These are phyloP conservation scores for Napeogenes sylphis DNA, from an alignment of 2,888 invertebrate species.

Conservation along the genomic window DNA sequence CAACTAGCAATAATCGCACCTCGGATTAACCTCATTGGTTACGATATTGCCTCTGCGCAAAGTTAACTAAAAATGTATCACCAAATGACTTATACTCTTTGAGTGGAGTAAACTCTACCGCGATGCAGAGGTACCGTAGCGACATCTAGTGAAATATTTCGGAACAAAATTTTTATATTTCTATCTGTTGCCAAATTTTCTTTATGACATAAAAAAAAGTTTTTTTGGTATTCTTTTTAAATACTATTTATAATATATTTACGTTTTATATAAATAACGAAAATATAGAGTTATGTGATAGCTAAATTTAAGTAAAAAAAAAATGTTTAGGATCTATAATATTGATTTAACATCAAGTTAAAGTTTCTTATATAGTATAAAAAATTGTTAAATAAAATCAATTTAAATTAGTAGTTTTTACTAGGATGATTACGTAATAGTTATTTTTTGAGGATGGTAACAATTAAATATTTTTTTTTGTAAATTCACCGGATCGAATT, in stretches of 20 bases:
- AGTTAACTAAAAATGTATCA: constrained; percentile 86
- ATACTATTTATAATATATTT: not conserved
- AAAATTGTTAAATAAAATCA: too few relatives aligned
- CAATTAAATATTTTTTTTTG: constrained; percentile 16
- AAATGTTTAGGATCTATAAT: too few relatives aligned
- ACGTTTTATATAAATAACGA: not conserved
- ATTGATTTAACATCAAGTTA: too few relatives aligned
- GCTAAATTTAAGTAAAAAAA: not conserved
- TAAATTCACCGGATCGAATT: constrained; percentile 37
- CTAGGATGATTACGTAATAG: not conserved
- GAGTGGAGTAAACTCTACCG: constrained; percentile 42
- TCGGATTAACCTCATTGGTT: constrained; percentile 91
- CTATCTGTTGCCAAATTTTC: not conserved
- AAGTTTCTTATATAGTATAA: too few relatives aligned
- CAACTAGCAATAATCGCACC: constrained; percentile 95
- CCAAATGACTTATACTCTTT: constrained; percentile 56
- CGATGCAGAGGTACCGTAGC: constrained; percentile 39
- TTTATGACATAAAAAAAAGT: not conserved
- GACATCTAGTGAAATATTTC: constrained; percentile 48
- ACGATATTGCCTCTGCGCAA: constrained; percentile 95
- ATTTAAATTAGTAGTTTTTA: not conserved
- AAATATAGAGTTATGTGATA: not conserved
- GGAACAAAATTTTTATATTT: constrained; percentile 8
- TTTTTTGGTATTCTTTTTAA: not conserved
- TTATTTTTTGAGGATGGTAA: not conserved